These are phyloP conservation scores for Epirrita christyi DNA, from an alignment of 2,888 invertebrate genomes.

Conservation along the genomic window DNA sequence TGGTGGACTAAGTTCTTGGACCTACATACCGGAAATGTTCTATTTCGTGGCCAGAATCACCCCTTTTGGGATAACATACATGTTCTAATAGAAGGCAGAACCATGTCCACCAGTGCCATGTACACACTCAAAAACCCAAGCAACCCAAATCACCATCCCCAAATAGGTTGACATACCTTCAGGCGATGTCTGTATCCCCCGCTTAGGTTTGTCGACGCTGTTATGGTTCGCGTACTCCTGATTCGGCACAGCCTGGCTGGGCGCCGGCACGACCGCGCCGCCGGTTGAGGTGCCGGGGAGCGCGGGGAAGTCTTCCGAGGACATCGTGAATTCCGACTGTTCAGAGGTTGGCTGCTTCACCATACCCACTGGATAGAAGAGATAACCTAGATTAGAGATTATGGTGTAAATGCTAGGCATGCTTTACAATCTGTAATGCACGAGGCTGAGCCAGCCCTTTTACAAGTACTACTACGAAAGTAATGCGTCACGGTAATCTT, in stretches of 20 bases:
- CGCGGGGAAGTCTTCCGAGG: conserved; percentile 99
- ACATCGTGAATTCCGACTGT: conserved; percentile 98
- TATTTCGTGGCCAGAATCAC: no score
- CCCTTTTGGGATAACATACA: no score
- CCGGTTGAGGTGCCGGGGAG: conserved; percentile 96
- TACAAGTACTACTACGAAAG: not conserved
- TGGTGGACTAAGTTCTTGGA: no score
- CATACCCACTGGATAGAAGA: conserved; percentile 90
- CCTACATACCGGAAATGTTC: no score
- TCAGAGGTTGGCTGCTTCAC: conserved; percentile 97
- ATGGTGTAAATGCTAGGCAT: conserved; percentile 25
- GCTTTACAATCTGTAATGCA: conserved; percentile 17
- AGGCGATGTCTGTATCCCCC: conserved; percentile 97
- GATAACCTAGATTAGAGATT: conserved; percentile 29
- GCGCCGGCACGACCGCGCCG: conserved; percentile 73
- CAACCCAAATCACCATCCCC: not conserved
- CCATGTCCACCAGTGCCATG: no score
- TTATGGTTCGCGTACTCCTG: conserved; percentile 63
- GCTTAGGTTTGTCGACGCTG: conserved; percentile 83
- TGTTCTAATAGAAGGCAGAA: no score
- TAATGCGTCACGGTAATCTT: no score
- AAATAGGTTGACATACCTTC: conserved; percentile 87
- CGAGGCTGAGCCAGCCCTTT: not conserved
- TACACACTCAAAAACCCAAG: no score
- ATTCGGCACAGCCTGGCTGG: conserved; percentile 78